Evolutionary conservation across 1,140 invertebrate species (phyloP).

Genomic region (Glossosoma conforme): DNA sequence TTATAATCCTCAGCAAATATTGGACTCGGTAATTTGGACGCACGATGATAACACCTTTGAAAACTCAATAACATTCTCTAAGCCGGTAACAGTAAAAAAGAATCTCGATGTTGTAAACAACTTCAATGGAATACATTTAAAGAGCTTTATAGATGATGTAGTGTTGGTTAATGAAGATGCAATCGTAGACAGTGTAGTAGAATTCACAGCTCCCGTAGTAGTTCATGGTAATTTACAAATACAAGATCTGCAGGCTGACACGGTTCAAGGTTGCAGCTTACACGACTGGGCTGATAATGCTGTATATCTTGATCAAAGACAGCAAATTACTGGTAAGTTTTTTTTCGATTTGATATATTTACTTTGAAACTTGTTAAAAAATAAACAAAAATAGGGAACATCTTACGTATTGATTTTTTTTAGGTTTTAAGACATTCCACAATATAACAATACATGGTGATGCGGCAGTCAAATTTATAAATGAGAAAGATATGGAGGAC

Average conservation of each 20-base stretch:
- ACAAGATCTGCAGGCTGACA: constrained; percentile 10
- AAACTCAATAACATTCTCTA: constrained; percentile 16
- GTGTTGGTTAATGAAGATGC: constrained; percentile 13
- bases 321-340: constrained; percentile 12
- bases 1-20: constrained; percentile 12
- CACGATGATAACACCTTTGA: constrained; percentile 18
- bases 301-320: constrained; percentile 16
- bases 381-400: no score
- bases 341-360: background rate
- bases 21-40: constrained; percentile 9
- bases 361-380: background rate
- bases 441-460: constrained; percentile 20
- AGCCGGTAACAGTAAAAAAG: constrained; percentile 9
- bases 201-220: constrained; percentile 16
- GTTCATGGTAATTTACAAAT: constrained; percentile 18
- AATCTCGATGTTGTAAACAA: constrained; percentile 13
- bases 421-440: constrained; percentile 18
- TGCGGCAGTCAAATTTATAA: constrained; percentile 13
- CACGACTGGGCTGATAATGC: constrained; percentile 23
- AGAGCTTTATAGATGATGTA: constrained; percentile 14
- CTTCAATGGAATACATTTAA: constrained; percentile 18
- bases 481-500: constrained; percentile 8
- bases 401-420: no score
- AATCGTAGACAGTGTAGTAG: constrained; percentile 9
- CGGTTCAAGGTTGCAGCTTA: constrained; percentile 15